These are phyloP conservation scores for Rhingia rostrata DNA, from an alignment of 2,888 invertebrate genomes.

Conservation along the genomic window DNA sequence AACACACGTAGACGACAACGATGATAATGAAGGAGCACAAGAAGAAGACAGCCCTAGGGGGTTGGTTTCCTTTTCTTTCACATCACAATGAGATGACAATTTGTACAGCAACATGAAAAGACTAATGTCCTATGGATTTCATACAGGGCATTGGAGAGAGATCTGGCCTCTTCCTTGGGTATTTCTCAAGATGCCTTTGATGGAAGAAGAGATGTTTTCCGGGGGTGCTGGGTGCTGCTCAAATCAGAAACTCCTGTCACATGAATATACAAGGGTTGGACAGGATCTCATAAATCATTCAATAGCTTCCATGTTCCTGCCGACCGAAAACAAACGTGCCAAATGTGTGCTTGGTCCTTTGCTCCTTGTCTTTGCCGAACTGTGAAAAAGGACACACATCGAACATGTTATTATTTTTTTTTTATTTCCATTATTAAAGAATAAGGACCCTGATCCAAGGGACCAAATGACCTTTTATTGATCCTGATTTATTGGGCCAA, in stretches of 20 bases:
- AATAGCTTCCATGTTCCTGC: constrained; percentile 60
- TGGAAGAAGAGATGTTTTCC: constrained; percentile 16
- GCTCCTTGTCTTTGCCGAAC: constrained; percentile 45
- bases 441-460: constrained; percentile 33
- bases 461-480: constrained; percentile 66
- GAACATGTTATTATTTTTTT: constrained; percentile 39
- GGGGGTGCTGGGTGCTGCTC: constrained; percentile 25
- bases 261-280: constrained; percentile 76
- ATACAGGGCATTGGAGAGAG: constrained; percentile 37
- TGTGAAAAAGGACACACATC: constrained; percentile 58
- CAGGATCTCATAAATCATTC: constrained; percentile 76
- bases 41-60: constrained; percentile 37
- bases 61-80: constrained; percentile 58
- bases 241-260: constrained; percentile 75
- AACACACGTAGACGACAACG: constrained; percentile 36
- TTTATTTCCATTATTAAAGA: constrained; percentile 46
- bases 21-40: background rate
- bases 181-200: constrained; percentile 46
- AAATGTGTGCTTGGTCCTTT: constrained; percentile 46
- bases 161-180: constrained; percentile 34
- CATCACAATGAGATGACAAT: constrained; percentile 71
- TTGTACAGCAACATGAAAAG: constrained; percentile 71
- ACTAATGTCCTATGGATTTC: constrained; percentile 65
- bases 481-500: constrained; percentile 69
- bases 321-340: constrained; percentile 67